Evolutionary conservation across 2,888 invertebrate species (phyloP).

Genomic region (Melieria picta): DNA sequence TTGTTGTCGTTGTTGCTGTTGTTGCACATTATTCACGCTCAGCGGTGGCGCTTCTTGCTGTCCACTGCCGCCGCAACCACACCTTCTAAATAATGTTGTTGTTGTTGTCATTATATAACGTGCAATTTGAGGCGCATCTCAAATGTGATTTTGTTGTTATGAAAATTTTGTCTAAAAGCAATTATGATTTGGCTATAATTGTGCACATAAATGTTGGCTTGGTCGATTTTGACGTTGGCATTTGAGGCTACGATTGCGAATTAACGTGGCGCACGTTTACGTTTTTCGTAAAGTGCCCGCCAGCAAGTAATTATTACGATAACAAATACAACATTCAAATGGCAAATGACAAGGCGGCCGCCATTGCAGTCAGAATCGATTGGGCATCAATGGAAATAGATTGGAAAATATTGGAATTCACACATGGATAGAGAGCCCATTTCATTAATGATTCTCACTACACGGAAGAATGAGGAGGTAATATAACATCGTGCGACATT

Average conservation of each 20-base stretch:
- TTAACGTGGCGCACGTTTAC: slow-evolving; percentile 33
- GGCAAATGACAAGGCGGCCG: slow-evolving; percentile 11
- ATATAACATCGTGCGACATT: too few relatives aligned
- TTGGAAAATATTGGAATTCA: too few relatives aligned
- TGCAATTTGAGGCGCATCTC: too few relatives aligned
- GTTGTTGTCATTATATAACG: neutral
- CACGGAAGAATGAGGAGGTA: too few relatives aligned
- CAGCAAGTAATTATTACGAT: slow-evolving; percentile 27
- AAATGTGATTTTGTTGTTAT: too few relatives aligned
- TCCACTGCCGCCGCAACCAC: neutral
- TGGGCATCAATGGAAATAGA: too few relatives aligned
- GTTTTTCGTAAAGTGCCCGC: slow-evolving; percentile 30
- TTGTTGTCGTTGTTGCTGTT: neutral
- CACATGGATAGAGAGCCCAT: too few relatives aligned
- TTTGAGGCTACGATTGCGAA: slow-evolving; percentile 33
- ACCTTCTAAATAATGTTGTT: neutral
- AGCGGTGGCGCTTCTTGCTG: neutral
- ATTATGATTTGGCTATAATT: slow-evolving; percentile 35
- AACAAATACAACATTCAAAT: slow-evolving; percentile 39
- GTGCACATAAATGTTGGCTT: slow-evolving; percentile 3
- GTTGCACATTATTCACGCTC: slow-evolving; percentile 7
- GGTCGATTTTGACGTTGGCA: slow-evolving; percentile 37
- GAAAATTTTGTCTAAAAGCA: slow-evolving; percentile 38
- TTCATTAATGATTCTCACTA: too few relatives aligned
- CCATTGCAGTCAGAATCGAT: too few relatives aligned